Evolutionary conservation across 2,888 invertebrate species (phyloP), one percentile per base, ranked within the genome.

Genomic region (Mimumesa dahlbomi): DNA sequence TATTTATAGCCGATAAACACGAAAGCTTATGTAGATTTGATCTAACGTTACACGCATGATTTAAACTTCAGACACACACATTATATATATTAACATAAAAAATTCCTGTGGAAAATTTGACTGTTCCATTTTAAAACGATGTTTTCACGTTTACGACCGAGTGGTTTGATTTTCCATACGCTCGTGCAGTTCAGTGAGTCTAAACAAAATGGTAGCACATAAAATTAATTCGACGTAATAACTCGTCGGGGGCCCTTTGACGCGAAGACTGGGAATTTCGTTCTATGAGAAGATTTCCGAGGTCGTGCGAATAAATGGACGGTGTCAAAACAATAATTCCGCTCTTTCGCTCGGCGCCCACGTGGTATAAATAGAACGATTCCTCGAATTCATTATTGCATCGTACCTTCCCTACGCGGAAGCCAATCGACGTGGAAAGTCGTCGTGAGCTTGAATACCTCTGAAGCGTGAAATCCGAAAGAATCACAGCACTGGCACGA

Each of bases 381-480:
- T 18, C 52, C 43, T 22, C 40, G 64, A 65, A 78, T 74, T 68
- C 79, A 71, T 78, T 64, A 71, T 38, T 45, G 43, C 40, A 48
- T 29, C 62, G 40, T 6, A n/a, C 29, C 36, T 13, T 43, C 43
- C 56, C 34, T 29, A 31, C 66, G 48, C 22, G 54, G 42, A 57
- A 43, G 56, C 18, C 68, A 77, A 76, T 64, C 66, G 70, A 69
- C 42, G 68, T 59, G 71, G 65, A 73, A 79, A 73, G 34, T 64
- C 54, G 38, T 66, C 54, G 48, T 31, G 78, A 43, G 43, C 48
- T 13, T 42, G 56, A 56, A 74, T 61, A 36, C 40, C 53, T 38
- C 42, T 61, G 67, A 64, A 73, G 71, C 84, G 82, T 84, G 54
- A 86, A 86, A 85, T 85, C 84, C 81, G 81, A 82, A 82, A 84